Base-by-base conservation (phyloP, 2,113 vertebrate species). In the Aphelocoma coerulescens region DNA sequence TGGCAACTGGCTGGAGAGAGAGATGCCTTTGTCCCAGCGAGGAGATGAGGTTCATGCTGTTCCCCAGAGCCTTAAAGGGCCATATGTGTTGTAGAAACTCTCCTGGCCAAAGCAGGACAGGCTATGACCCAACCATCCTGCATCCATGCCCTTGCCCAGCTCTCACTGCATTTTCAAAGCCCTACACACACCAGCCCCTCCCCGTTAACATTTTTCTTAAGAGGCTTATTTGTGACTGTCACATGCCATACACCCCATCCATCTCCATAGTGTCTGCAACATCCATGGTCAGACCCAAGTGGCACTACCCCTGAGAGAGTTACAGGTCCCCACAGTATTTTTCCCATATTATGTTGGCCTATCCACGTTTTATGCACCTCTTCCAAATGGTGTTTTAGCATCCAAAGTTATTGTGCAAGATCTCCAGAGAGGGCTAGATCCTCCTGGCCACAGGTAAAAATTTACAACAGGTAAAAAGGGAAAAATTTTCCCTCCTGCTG, bases 331-430 rank as follows among this genome's bases (percentile, higher is more conserved):
- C n/a, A 30, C 6, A 16, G 26, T 2, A 19, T 0, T 4, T 24
- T 13, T 5, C 24, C 28, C 1, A 14, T 13, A 18, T 51, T 63
- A 6, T 2, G 0, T 35, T 74, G 16, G 8, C 7, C 7, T 18
- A 35, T 33, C 7, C 26, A 51, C 1, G 1, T 30, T 65, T 76
- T 33, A 11, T 74, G 9, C 16, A 16, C 13, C 23, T 55, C 20
- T 81, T 81, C 52, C 27, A 74, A 84, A 49, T 1, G 2, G 5
- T 46, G 19, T 24, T 92, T 87, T 39, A 84, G 7, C 44, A 68
- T 33, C 52, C 35, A 35, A 91, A 62, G 20, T 33, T 65, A 49
- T 33, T 18, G 17, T 21, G 23, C 24, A 44, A 57, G 32, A 65
- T 28, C 41, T 88, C 21, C 21, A 49, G 61, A n/a, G 69, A 20